phyloP scores from a whole-genome alignment of 2,113 vertebrate species.

The Dinomys branickii region DNA sequence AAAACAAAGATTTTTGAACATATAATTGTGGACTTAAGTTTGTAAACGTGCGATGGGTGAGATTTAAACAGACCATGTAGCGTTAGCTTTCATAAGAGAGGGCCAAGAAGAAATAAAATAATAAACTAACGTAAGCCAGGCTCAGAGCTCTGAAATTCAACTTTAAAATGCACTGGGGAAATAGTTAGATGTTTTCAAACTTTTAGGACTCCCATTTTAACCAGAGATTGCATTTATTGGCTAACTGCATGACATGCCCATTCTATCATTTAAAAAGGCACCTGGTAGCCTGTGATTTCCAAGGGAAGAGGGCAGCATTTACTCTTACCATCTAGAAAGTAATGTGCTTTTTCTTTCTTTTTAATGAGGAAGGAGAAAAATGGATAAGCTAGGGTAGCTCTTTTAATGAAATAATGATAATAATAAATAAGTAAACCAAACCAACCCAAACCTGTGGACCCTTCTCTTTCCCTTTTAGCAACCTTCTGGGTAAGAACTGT shows the following conservation, averaged over 20 bases:
- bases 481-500: slow-evolving; percentile 4
- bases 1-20: slow-evolving; percentile 98
- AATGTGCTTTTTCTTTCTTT: slow-evolving; percentile 63
- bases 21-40: slow-evolving; percentile 94
- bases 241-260: slow-evolving; percentile 85
- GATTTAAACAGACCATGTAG: slow-evolving; percentile 48
- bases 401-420: slow-evolving; percentile 42
- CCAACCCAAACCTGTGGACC: slow-evolving; percentile 23
- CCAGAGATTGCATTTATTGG: slow-evolving; percentile 85
- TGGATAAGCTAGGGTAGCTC: slow-evolving; percentile 24
- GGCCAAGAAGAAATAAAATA: slow-evolving; percentile 50
- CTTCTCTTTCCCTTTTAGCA: slow-evolving; percentile 11
- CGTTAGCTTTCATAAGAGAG: slow-evolving; percentile 56
- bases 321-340: slow-evolving; percentile 69
- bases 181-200: slow-evolving; percentile 81
- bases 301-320: slow-evolving; percentile 60
- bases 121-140: slow-evolving; percentile 10
- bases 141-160: slow-evolving; percentile 26
- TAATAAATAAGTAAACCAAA: neutral
- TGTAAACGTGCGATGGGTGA: slow-evolving; percentile 86
- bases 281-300: slow-evolving; percentile 73
- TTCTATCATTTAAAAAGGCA: slow-evolving; percentile 77
- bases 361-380: slow-evolving; percentile 62
- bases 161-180: slow-evolving; percentile 56
- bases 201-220: slow-evolving; percentile 85